Percentiles rank a stretch among this genome's conserved stretches.
Conservation (phyloP, 64 coral and sea anemone genomes). For the Montipora cactus region DNA sequence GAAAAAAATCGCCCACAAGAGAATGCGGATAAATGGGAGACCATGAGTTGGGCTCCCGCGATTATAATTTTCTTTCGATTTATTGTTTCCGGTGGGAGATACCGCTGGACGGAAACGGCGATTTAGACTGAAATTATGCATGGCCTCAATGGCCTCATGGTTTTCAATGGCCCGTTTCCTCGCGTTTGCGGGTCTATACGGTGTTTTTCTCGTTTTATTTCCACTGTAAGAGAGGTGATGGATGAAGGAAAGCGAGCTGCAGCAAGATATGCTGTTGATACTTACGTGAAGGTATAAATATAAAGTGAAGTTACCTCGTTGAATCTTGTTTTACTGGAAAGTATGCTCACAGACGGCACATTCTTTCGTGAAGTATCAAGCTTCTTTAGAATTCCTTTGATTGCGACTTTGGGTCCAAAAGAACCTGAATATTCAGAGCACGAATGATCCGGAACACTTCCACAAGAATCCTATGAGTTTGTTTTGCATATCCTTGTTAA, state of each 20-base stretch:
- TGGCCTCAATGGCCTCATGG: neutral
- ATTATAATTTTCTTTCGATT: neutral
- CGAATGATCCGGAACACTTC: too few relatives aligned
- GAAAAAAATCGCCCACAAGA: too few relatives aligned
- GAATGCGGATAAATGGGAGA: too few relatives aligned
- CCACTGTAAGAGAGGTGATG: constrained; percentile 50
- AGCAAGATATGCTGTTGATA: constrained; percentile 82
- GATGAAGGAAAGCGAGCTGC: constrained; percentile 86
- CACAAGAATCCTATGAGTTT: too few relatives aligned
- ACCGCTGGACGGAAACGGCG: constrained; percentile 33
- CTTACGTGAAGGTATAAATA: constrained; percentile 70
- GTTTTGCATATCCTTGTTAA: too few relatives aligned
- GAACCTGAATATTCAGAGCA: too few relatives aligned
- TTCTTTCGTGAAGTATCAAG: too few relatives aligned
- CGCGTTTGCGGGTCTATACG: neutral
- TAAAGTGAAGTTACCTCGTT: neutral
- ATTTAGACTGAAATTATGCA: neutral
- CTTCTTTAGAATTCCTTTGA: neutral
- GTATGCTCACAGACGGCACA: too few relatives aligned
- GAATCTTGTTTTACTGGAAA: too few relatives aligned
- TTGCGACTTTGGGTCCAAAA: neutral
- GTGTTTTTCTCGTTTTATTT: constrained; percentile 9
- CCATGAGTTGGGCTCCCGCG: too few relatives aligned
- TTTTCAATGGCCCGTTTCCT: neutral
- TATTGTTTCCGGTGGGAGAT: neutral